Percentiles rank a stretch among this genome's conserved stretches.
These are phyloP conservation scores for Leucophenga varia DNA, from an alignment of 1,140 invertebrate genomes.

Conservation along the genomic window DNA sequence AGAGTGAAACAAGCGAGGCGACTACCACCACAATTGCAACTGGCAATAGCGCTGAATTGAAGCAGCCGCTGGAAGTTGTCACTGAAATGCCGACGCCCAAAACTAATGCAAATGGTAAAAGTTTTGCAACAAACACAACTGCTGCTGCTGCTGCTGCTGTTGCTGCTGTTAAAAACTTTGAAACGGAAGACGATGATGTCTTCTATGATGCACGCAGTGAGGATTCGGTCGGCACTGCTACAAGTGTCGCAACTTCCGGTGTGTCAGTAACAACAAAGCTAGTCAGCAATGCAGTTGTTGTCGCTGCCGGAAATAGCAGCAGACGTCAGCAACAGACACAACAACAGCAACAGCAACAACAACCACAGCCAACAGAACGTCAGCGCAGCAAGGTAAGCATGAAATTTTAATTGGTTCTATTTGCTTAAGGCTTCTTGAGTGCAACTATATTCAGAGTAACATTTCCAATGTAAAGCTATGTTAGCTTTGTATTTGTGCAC, in stretches of 20 bases:
- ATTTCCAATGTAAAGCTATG: too few relatives aligned
- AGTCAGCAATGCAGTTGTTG: background rate
- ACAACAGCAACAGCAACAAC: constrained; percentile 2
- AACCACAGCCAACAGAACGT: background rate
- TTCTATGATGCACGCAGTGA: constrained; percentile 52
- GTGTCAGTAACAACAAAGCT: constrained; percentile 4
- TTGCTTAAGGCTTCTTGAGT: too few relatives aligned
- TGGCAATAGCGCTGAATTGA: background rate
- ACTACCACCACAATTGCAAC: background rate
- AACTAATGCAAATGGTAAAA: too few relatives aligned
- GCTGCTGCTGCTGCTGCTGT: too few relatives aligned
- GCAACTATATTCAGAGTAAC: too few relatives aligned
- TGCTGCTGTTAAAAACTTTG: background rate
- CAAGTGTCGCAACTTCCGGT: constrained; percentile 2
- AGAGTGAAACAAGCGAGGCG: constrained; percentile 25
- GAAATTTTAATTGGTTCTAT: constrained; percentile 1
- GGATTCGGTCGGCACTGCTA: constrained; percentile 26
- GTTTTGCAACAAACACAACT: background rate
- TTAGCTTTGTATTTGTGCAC: too few relatives aligned
- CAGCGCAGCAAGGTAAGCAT: constrained; percentile 14
- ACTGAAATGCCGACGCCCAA: background rate
- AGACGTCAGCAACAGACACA: background rate
- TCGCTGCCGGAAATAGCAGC: constrained; percentile 1
- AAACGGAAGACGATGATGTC: constrained; percentile 39
- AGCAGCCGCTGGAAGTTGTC: too few relatives aligned